These are phyloP conservation scores for Oreochromis spilurus DNA, from an alignment of 2,113 vertebrate genomes.

Conservation along the genomic window DNA sequence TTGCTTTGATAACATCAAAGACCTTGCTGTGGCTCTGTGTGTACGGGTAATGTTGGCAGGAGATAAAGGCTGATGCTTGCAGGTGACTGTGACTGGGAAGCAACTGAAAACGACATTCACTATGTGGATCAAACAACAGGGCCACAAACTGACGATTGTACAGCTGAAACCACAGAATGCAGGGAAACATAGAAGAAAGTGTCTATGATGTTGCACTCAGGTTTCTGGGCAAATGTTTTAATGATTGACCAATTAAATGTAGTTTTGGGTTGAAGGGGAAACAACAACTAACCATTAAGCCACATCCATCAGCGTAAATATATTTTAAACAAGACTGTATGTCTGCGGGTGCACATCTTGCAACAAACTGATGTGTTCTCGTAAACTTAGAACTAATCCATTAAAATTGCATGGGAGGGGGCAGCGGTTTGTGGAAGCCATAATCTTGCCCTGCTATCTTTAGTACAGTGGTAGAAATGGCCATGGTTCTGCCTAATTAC, in stretches of 20 bases:
- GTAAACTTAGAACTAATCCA: not conserved
- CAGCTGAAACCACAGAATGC: not conserved
- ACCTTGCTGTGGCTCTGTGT: conserved; percentile 72
- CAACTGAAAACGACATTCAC: not conserved
- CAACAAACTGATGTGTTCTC: not conserved
- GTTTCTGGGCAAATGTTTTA: not conserved
- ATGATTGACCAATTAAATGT: not conserved
- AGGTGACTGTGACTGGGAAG: conserved; percentile 13
- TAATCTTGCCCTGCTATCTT: not conserved
- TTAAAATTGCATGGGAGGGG: not conserved
- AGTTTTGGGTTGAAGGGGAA: not conserved
- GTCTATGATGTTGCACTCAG: not conserved
- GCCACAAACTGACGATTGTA: not conserved
- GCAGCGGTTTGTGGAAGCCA: not conserved
- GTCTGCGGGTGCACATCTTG: not conserved
- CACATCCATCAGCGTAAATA: not conserved
- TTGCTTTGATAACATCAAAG: conserved; percentile 81
- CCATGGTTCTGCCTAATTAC: not conserved
- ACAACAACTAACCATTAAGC: not conserved
- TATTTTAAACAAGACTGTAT: not conserved
- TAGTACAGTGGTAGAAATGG: not conserved
- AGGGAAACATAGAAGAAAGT: not conserved
- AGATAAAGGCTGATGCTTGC: conserved; percentile 55
- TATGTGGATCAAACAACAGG: not conserved
- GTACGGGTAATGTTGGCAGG: conserved; percentile 67